Evolutionary conservation across 2,888 invertebrate genomes (phyloP), one percentile per base, ranked within the genome.

Genomic region (Alentia gelatinosa): DNA sequence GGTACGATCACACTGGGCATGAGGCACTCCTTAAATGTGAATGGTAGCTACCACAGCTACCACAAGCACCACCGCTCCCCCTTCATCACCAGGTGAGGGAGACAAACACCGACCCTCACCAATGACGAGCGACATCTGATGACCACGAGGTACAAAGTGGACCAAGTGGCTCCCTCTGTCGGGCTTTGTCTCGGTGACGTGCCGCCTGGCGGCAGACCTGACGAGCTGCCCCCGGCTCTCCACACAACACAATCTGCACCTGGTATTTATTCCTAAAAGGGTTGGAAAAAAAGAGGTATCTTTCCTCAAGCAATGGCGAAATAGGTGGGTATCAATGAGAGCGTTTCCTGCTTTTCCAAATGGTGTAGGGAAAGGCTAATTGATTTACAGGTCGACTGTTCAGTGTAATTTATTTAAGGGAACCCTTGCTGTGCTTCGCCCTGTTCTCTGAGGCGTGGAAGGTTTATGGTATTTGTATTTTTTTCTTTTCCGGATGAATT

Each of bases 71-170:
- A n/a, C n/a, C n/a, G n/a, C n/a, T n/a, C n/a, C n/a, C n/a, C n/a
- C n/a, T n/a, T n/a, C n/a, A n/a, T n/a, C n/a, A n/a, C n/a, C n/a
- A n/a, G n/a, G n/a, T n/a, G n/a, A n/a, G n/a, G n/a, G n/a, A n/a
- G n/a, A n/a, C n/a, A n/a, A n/a, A n/a, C n/a, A n/a, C n/a, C n/a
- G n/a, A n/a, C n/a, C n/a, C n/a, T n/a, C n/a, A n/a, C n/a, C n/a
- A n/a, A n/a, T n/a, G n/a, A n/a, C n/a, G n/a, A n/a, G n/a, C n/a
- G 3, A 56, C 56, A 56, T 3, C 5, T 12, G 56, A n/a, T 56
- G 68, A 30, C 68, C 68, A 30, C 4, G 68, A 68, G 68, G 68
- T 68, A 68, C 68, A 68, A 68, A 68, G 68, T 68, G 68, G 68
- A 68, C 68, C 26, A 68, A 68, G 26, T 68, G 68, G 68, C 33